Conservation (phyloP, 2,797 vertebrate species). For the Artibeus lituratus region DNA sequence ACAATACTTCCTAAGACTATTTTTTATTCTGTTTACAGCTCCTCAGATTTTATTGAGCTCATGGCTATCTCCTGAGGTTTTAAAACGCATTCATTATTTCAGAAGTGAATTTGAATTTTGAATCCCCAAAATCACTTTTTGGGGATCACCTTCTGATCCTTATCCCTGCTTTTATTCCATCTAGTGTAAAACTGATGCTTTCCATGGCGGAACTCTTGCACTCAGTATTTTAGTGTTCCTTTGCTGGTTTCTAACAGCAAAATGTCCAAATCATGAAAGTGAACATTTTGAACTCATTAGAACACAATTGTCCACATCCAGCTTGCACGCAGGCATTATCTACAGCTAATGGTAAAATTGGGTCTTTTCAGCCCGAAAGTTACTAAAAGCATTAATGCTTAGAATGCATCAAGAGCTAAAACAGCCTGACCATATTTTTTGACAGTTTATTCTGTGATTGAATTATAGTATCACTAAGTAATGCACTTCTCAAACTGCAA, state of each 20-base stretch:
- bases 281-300: background rate
- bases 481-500: conserved; percentile 54
- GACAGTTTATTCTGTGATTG: conserved; percentile 59
- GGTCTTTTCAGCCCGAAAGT: conserved; percentile 25
- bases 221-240: background rate
- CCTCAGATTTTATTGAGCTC: background rate
- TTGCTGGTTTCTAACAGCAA: conserved; percentile 10
- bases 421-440: conserved; percentile 65
- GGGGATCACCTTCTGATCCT: background rate
- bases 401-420: conserved; percentile 36
- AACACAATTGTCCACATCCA: background rate
- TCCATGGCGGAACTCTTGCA: background rate
- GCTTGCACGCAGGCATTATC: background rate
- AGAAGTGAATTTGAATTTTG: background rate
- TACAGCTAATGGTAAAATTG: conserved; percentile 34
- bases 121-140: background rate
- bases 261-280: background rate
- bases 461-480: conserved; percentile 71
- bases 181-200: background rate
- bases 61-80: background rate
- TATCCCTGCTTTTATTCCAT: background rate
- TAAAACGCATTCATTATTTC: background rate
- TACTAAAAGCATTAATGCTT: conserved; percentile 25
- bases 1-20: background rate
- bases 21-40: background rate